phyloP scores from a whole-genome alignment of 2,888 invertebrate species.

The Andrena chrysosceles region DNA sequence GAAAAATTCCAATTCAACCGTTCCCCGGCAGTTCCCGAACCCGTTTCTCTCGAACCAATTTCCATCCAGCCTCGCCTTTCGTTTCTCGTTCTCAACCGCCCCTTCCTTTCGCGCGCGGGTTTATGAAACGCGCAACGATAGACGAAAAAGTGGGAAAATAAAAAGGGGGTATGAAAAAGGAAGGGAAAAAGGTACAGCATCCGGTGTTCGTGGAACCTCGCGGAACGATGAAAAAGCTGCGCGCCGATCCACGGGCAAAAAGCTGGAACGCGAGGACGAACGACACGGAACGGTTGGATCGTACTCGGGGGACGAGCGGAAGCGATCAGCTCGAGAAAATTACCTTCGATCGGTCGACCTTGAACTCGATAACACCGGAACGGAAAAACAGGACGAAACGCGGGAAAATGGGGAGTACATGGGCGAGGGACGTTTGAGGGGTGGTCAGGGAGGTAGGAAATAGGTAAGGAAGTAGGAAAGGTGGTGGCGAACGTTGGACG shows the following conservation, averaged over 20 bases:
- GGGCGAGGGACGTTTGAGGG: background rate
- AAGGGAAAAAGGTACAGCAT: no score
- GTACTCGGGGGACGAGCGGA: constrained; percentile 65
- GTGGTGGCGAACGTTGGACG: constrained; percentile 46
- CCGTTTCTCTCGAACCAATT: constrained; percentile 62
- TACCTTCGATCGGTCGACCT: constrained; percentile 72
- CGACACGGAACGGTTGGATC: constrained; percentile 43
- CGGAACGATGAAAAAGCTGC: constrained; percentile 24
- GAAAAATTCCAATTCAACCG: constrained; percentile 56
- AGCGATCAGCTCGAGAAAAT: constrained; percentile 69
- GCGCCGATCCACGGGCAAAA: constrained; percentile 7
- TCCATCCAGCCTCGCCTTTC: constrained; percentile 52
- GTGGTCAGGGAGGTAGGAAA: background rate
- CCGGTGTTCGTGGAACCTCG: background rate
- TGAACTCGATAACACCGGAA: constrained; percentile 63
- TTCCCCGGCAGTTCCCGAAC: constrained; percentile 38
- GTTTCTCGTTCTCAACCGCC: background rate
- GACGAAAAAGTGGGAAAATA: background rate
- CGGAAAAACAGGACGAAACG: constrained; percentile 28
- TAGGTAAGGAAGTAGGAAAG: constrained; percentile 21
- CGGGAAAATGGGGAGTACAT: background rate
- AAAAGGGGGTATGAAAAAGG: no score
- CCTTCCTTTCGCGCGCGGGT: constrained; percentile 35
- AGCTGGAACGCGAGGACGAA: background rate
- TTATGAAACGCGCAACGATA: constrained; percentile 37